Evolutionary conservation across 2,888 invertebrate genomes (phyloP).

Genomic region (Watsonalla cultraria): DNA sequence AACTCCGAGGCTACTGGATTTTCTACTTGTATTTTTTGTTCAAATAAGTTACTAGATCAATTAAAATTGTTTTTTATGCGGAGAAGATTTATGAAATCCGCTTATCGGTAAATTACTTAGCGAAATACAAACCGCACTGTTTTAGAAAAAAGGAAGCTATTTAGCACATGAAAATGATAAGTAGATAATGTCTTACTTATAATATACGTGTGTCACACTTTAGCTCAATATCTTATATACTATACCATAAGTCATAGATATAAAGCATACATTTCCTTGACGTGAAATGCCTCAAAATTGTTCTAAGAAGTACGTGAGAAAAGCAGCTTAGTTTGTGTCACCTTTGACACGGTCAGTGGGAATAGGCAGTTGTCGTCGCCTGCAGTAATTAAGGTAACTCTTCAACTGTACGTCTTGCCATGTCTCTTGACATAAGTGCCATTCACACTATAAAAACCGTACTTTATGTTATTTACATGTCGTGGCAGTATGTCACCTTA

Average conservation of each 20-base stretch:
- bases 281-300: conserved; percentile 16
- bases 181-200: too few relatives aligned
- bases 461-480: conserved; percentile 28
- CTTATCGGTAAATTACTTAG: conserved; percentile 4
- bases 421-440: conserved; percentile 24
- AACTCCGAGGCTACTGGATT: conserved; percentile 34
- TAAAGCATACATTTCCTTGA: neutral
- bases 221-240: too few relatives aligned
- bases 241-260: neutral
- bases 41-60: conserved; percentile 11
- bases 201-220: too few relatives aligned
- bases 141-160: too few relatives aligned
- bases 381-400: conserved; percentile 52
- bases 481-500: conserved; percentile 21
- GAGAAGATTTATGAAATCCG: conserved; percentile 9
- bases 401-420: conserved; percentile 31
- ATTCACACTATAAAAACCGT: conserved; percentile 60
- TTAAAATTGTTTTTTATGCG: conserved; percentile 6
- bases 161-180: too few relatives aligned
- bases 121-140: too few relatives aligned
- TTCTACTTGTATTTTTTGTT: conserved; percentile 18
- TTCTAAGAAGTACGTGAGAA: conserved; percentile 42
- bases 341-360: conserved; percentile 52
- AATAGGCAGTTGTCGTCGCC: conserved; percentile 40
- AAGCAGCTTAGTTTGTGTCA: conserved; percentile 30